A percentile compares a stretch with the other conserved stretches of the same genome.
phyloP scores from a whole-genome alignment of 2,797 vertebrate species.

The Ficedula albicollis region DNA sequence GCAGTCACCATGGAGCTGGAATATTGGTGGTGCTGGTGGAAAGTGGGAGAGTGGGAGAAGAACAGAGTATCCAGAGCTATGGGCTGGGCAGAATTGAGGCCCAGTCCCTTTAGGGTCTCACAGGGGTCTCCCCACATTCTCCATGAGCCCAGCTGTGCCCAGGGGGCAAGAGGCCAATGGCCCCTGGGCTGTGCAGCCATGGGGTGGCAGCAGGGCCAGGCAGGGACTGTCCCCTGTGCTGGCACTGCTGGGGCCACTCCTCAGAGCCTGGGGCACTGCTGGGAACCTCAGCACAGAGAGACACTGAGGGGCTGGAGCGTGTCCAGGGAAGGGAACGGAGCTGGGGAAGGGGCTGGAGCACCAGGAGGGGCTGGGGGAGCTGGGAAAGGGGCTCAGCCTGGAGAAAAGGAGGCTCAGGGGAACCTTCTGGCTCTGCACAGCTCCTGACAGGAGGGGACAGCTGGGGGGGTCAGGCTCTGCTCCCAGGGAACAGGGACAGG shows the following conservation, averaged over 20 bases:
- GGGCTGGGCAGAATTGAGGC: neutral
- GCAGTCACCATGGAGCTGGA: neutral
- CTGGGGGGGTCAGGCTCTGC: no score
- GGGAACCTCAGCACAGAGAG: no score
- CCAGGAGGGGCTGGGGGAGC: no score
- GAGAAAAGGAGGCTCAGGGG: no score
- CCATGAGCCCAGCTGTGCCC: neutral
- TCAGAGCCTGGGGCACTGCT: no score
- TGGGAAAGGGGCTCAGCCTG: no score
- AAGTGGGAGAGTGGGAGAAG: neutral
- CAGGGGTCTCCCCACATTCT: neutral
- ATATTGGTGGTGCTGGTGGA: neutral
- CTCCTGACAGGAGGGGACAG: no score
- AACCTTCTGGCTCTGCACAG: no score
- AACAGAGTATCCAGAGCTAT: fast-evolving
- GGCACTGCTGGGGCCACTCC: no score
- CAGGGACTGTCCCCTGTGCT: neutral
- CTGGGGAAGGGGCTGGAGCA: no score
- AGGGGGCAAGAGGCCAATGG: neutral
- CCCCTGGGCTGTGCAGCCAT: neutral
- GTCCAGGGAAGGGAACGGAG: no score
- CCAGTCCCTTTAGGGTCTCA: neutral
- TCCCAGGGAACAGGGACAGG: no score
- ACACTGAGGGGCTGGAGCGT: neutral
- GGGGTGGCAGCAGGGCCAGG: neutral